Percentiles rank a stretch among this genome's conserved stretches.
Evolutionary conservation across 1,140 invertebrate species (phyloP).

Genomic region (Diorhabda carinulata): DNA sequence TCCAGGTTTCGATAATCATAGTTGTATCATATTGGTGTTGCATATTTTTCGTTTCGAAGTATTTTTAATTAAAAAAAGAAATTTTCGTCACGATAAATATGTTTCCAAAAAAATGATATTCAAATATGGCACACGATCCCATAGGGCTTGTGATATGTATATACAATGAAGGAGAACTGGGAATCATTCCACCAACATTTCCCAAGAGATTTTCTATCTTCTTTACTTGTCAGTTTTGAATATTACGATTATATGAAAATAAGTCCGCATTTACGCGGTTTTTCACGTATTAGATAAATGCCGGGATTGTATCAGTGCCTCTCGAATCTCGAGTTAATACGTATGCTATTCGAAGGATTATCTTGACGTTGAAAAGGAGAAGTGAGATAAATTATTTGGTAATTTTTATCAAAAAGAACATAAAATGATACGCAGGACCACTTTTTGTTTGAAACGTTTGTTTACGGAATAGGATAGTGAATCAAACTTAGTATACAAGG

Average conservation of each 20-base stretch:
- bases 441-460: too few species aligned
- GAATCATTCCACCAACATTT: constrained; percentile 17
- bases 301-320: neutral
- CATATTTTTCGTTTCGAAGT: too few species aligned
- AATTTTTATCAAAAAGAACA: too few species aligned
- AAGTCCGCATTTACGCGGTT: constrained; percentile 11
- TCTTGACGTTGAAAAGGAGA: neutral
- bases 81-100: neutral
- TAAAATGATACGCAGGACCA: too few species aligned
- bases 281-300: constrained; percentile 7
- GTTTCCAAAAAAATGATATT: constrained; percentile 11
- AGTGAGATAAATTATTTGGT: neutral
- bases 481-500: too few species aligned
- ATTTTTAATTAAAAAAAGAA: too few species aligned
- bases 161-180: constrained; percentile 4
- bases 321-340: neutral
- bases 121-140: constrained; percentile 13
- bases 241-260: constrained; percentile 10
- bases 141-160: constrained; percentile 7
- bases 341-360: neutral
- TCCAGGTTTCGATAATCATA: too few species aligned
- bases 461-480: too few species aligned
- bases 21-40: too few species aligned
- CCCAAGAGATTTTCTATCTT: constrained; percentile 15
- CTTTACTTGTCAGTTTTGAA: neutral